A percentile compares a stretch with the other conserved stretches of the same genome.
Conservation (phyloP, 2,888 invertebrate genomes). For the Acanthosoma haemorrhoidale region DNA sequence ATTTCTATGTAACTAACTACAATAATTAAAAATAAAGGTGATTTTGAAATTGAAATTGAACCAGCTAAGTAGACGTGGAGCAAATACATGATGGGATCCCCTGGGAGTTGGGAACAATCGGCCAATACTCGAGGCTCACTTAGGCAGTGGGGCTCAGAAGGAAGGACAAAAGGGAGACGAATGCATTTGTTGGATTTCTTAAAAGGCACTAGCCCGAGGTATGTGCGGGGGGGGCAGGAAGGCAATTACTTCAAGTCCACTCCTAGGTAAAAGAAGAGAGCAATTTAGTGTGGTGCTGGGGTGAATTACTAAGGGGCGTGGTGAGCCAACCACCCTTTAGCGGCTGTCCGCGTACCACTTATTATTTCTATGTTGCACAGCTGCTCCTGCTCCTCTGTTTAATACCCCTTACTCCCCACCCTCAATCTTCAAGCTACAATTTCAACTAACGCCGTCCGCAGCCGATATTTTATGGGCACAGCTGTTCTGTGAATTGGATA, state of each 20-base stretch:
- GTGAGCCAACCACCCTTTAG: not conserved
- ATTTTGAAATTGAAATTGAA: no score
- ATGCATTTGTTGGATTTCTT: slow-evolving; percentile 13
- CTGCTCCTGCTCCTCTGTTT: slow-evolving; percentile 1
- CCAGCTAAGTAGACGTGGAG: no score
- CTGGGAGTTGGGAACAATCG: no score
- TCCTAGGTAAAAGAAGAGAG: slow-evolving; percentile 27
- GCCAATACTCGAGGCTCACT: no score
- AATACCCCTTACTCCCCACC: not conserved
- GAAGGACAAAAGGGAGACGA: not conserved
- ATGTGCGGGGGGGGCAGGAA: slow-evolving; percentile 5
- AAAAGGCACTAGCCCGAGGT: not conserved
- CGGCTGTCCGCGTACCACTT: not conserved
- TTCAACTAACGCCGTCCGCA: no score
- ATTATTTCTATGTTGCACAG: slow-evolving; percentile 15
- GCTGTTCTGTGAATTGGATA: no score
- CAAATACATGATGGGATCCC: no score
- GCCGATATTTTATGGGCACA: no score
- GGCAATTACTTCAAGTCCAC: slow-evolving; percentile 28
- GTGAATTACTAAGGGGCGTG: slow-evolving; percentile 26
- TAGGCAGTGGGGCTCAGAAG: no score
- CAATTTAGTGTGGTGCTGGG: slow-evolving; percentile 5
- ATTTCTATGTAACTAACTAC: no score
- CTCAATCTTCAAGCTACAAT: no score
- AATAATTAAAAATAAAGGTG: no score